Evolutionary conservation across 2,797 vertebrate species (phyloP).

Genomic region (Fringilla coelebs): DNA sequence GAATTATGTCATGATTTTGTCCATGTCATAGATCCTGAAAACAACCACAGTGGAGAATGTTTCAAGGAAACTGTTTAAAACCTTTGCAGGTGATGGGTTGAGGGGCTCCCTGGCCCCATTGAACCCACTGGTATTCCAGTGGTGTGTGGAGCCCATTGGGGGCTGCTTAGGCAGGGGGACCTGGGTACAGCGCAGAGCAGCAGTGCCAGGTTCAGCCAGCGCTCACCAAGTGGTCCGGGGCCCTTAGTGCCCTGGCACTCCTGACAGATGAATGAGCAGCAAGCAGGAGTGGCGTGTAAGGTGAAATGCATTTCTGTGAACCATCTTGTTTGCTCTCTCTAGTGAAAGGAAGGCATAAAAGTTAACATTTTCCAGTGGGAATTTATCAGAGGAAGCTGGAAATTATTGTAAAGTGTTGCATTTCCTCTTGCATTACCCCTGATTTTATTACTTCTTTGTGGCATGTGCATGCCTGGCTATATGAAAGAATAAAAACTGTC

Average conservation of each 20-base stretch:
- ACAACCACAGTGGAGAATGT: neutral
- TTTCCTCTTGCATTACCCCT: neutral
- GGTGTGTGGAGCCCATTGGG: neutral
- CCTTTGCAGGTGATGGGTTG: neutral
- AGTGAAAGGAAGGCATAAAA: neutral
- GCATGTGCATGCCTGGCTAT: neutral
- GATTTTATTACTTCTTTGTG: neutral
- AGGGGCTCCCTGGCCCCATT: neutral
- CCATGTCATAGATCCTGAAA: neutral
- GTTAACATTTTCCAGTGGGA: neutral
- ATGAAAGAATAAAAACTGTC: neutral
- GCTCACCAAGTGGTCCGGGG: rapidly evolving
- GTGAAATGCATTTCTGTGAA: neutral
- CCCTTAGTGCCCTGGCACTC: neutral
- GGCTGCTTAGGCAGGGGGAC: neutral
- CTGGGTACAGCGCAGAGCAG: neutral
- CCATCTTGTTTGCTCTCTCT: neutral
- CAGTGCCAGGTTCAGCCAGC: neutral
- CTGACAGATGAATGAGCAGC: neutral
- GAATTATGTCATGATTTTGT: neutral
- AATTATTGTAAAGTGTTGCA: neutral
- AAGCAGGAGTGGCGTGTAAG: neutral
- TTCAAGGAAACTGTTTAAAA: neutral
- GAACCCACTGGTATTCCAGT: neutral
- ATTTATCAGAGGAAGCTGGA: neutral